Evolutionary conservation across 2,888 invertebrate species (phyloP).

Genomic region (Eudemis profundana): DNA sequence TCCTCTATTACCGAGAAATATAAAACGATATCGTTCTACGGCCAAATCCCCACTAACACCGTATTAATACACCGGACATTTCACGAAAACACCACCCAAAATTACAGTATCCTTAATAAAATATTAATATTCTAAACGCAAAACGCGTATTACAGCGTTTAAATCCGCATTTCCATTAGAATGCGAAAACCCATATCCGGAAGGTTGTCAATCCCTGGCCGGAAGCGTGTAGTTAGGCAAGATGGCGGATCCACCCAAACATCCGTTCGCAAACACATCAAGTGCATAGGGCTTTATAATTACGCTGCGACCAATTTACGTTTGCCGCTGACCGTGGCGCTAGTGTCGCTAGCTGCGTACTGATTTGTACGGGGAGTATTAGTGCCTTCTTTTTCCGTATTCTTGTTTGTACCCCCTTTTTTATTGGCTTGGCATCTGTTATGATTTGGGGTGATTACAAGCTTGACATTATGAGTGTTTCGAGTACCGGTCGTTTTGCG

Average conservation of each 20-base stretch:
- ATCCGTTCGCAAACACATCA: constrained; percentile 80
- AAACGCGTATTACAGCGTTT: constrained; percentile 13
- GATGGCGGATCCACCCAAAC: constrained; percentile 83
- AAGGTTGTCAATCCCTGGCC: constrained; percentile 70
- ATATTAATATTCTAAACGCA: constrained; percentile 32
- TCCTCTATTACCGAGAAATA: not conserved
- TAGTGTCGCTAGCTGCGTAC: constrained; percentile 9
- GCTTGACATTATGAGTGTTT: constrained; percentile 34
- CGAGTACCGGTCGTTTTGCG: constrained; percentile 25
- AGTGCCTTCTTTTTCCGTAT: constrained; percentile 75
- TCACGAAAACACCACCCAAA: constrained; percentile 7
- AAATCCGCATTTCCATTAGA: constrained; percentile 50
- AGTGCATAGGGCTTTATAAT: constrained; percentile 61
- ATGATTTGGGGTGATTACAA: constrained; percentile 59
- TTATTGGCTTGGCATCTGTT: constrained; percentile 72
- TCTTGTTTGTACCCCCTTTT: constrained; percentile 26
- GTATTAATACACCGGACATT: constrained; percentile 28
- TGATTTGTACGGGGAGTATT: constrained; percentile 47
- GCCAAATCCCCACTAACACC: constrained; percentile 23
- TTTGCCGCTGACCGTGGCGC: constrained; percentile 16
- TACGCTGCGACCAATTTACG: constrained; percentile 17
- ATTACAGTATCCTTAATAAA: constrained; percentile 27
- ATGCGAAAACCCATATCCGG: constrained; percentile 56
- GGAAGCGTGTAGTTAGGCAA: constrained; percentile 81
- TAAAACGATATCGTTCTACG: not conserved